phyloP scores from a whole-genome alignment of 2,113 vertebrate genomes.

The Dipodomys merriami region DNA sequence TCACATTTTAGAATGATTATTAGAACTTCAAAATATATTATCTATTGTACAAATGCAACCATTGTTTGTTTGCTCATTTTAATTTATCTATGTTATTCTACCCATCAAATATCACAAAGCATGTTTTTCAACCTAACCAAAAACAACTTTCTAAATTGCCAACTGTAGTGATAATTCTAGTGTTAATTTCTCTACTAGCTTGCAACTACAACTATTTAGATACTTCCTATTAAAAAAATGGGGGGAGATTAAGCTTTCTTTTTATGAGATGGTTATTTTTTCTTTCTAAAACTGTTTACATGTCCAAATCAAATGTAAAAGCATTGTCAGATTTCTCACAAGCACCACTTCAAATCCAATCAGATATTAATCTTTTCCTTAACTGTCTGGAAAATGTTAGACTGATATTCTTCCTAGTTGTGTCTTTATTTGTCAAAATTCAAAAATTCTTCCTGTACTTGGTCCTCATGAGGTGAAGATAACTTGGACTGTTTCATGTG shows the following conservation, averaged over 20 bases:
- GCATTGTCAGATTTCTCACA: background rate
- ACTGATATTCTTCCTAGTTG: background rate
- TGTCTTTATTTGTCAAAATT: background rate
- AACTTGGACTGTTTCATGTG: background rate
- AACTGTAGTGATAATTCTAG: background rate
- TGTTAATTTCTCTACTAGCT: fast-evolving
- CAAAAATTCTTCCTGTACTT: background rate
- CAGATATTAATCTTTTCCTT: background rate
- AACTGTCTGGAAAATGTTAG: background rate
- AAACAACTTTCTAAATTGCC: background rate
- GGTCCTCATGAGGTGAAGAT: background rate
- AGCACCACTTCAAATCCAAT: background rate
- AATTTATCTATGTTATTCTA: background rate
- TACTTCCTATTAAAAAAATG: background rate
- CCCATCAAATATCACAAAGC: background rate
- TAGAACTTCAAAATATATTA: background rate
- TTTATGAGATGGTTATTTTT: background rate
- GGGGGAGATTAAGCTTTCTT: background rate
- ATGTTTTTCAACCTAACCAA: background rate
- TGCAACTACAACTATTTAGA: background rate
- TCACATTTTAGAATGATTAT: background rate
- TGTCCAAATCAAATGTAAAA: background rate
- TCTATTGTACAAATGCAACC: background rate
- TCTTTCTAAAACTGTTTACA: background rate
- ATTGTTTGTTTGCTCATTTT: background rate